Conservation (phyloP, 1,140 invertebrate species). For the Zaprionus africanus region DNA sequence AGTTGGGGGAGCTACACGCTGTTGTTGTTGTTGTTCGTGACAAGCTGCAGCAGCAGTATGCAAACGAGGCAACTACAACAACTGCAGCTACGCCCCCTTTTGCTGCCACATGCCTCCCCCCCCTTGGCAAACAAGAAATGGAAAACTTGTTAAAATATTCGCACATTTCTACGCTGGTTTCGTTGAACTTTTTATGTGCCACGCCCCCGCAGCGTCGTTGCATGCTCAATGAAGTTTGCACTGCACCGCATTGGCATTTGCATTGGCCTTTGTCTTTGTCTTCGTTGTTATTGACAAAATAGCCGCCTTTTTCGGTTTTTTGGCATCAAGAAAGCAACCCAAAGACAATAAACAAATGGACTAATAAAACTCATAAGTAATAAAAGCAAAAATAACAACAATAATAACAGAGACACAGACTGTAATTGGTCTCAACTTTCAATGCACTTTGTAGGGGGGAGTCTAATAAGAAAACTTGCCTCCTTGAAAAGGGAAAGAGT, state of each 20-base stretch:
- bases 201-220: conserved; percentile 32
- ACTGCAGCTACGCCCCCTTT: background rate
- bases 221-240: background rate
- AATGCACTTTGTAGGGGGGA: background rate
- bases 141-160: conserved; percentile 49
- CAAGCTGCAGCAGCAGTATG: background rate
- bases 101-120: background rate
- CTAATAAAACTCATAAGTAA: conserved; percentile 9
- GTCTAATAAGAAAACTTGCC: no score
- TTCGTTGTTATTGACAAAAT: conserved; percentile 57
- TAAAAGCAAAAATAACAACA: background rate
- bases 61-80: conserved; percentile 6
- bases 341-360: background rate
- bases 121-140: conserved; percentile 21
- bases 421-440: background rate
- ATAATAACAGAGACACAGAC: background rate
- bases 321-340: conserved; percentile 31
- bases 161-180: conserved; percentile 44
- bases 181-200: conserved; percentile 46
- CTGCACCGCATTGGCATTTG: conserved; percentile 6
- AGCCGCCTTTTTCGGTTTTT: conserved; percentile 40
- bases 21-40: background rate
- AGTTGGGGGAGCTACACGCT: background rate
- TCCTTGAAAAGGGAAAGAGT: no score
- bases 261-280: conserved; percentile 24